Evolutionary conservation across 2,888 invertebrate species (phyloP), one percentile per base, ranked within the genome.

Genomic region (Agonopterix heracliana): DNA sequence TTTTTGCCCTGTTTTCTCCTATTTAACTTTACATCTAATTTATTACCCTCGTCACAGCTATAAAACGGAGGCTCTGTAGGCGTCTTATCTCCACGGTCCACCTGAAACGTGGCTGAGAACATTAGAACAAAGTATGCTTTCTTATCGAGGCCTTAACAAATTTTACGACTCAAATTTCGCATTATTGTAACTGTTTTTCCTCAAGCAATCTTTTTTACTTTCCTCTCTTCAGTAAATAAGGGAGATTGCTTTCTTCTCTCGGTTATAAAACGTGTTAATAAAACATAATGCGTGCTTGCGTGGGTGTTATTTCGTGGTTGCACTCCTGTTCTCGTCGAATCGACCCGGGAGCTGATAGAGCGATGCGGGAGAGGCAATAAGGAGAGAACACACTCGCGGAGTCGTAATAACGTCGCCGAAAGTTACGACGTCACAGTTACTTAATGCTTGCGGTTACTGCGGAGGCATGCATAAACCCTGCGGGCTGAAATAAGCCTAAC

Each of bases 211-310:
- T 71, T 65, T 73, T 77, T 73, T 66, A 70, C 68, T 73, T 77
- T 66, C 66, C 64, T 69, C 66, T 65, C 63, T 71, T 71, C 67
- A 66, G 73, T 76, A 80, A 80, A 78, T 80, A 82, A 74, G 73
- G 71, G 63, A 77, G 80, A 84, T 82, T 79, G 78, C 76, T 80
- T 79, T 78, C 74, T 79, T 77, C 72, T 70, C 67, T 74, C 64
- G 78, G 82, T 76, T 81, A 72, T 84, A 78, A 80, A 81, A 78
- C 73, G 71, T 69, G 66, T 68, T 82, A 78, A 82, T 83, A 83
- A 84, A 83, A 82, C 76, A 82, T 82, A 72, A 81, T 76, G 79
- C 71, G 78, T 74, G 75, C 73, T 72, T 64, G 70, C 64, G 68
- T 54, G 57, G 55, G 47, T 34, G 48, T 46, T 38, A 49, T 53